These are phyloP conservation scores for Setophaga coronata DNA, from an alignment of 2,113 vertebrate species.

Conservation along the genomic window DNA sequence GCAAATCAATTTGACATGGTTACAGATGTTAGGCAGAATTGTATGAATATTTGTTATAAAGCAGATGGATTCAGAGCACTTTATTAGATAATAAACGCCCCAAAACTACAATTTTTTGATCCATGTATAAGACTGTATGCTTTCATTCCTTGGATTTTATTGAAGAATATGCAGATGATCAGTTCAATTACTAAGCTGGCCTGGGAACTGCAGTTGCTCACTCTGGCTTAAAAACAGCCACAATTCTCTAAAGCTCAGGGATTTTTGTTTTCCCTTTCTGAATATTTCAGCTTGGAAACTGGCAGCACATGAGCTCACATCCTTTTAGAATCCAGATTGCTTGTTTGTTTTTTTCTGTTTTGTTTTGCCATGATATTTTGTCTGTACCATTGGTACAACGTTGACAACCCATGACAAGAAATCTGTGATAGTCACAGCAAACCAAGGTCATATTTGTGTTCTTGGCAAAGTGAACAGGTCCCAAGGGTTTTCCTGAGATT, in stretches of 20 bases:
- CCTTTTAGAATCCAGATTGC: neutral
- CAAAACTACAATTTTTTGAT: neutral
- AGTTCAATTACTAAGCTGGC: neutral
- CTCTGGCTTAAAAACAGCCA: neutral
- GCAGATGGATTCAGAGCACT: neutral
- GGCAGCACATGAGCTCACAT: neutral
- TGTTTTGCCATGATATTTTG: neutral
- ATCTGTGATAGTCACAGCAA: neutral
- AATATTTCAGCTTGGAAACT: neutral
- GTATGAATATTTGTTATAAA: neutral
- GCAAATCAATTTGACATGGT: conserved; percentile 31
- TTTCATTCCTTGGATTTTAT: conserved; percentile 14
- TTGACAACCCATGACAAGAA: neutral
- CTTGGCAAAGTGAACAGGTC: neutral
- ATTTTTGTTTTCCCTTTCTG: conserved; percentile 24
- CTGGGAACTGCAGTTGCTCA: neutral
- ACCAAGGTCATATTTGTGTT: neutral
- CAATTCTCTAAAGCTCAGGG: neutral
- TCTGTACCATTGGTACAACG: neutral
- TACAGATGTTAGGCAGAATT: neutral
- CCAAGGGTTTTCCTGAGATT: neutral
- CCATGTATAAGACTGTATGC: neutral
- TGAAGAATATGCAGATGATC: conserved; percentile 9
- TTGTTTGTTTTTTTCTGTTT: neutral
- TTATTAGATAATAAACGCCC: neutral